Base-by-base conservation (phyloP, 2,797 vertebrate species). In the Clamator glandarius region DNA sequence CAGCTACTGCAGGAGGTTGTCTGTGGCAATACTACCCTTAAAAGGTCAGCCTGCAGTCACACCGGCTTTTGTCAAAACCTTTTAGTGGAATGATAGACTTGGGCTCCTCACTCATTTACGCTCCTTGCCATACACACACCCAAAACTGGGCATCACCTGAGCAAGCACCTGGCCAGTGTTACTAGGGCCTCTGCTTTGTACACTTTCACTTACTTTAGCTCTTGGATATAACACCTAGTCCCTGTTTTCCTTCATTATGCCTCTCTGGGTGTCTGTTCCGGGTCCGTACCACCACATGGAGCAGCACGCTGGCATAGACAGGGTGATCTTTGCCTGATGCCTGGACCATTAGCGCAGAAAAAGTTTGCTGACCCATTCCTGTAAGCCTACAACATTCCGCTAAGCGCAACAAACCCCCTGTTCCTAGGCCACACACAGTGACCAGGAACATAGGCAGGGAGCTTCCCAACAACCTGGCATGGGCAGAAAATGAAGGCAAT, bases 261-360 rank as follows among this genome's bases (percentile, higher is more conserved):
- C 11, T 52, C 36, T 35, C 59, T 12, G 16, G 11, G 15, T 21
- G 42, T 36, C 82, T 57, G 63, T 24, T 46, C 62, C 41, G 0
- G 64, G 13, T 62, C 42, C 5, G 8, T 31, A 8, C 15, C 57
- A 20, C 20, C 48, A 16, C 10, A 3, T 0, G 9, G 31, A 51
- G 64, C 2, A 52, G 46, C 25, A 21, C 2, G 10, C 67, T 3
- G 1, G 55, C 7, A 20, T 1, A 10, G 31, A 16, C 4, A 7
- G 26, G 16, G 10, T 0, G 1, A 80, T 69, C 33, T 66, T 11
- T 8, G 14, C 42, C 70, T 0, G 0, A 6, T 8, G 19, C 33
- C 24, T 25, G 57, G 21, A 51, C 29, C 25, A 6, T 28, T 0
- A 23, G 23, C 3, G 11, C 8, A 25, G 26, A 50, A 52, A 41